Conservation (phyloP, 2,888 invertebrate species). For the Sepioteuthis lessoniana region DNA sequence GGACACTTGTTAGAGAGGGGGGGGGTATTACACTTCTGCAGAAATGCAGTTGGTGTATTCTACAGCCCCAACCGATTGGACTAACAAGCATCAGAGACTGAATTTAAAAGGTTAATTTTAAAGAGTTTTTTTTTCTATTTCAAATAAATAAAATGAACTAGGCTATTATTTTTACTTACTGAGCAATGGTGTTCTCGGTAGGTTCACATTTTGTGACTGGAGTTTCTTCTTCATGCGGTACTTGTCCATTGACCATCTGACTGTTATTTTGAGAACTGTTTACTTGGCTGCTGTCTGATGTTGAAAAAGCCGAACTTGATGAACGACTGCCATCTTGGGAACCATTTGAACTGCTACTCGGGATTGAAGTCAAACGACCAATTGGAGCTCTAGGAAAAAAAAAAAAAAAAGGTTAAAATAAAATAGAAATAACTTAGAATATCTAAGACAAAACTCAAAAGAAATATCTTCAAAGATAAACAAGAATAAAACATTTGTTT, state of each 20-base stretch:
- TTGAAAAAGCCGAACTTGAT: constrained; percentile 56
- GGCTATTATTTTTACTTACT: constrained; percentile 54
- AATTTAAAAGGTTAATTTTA: too few species aligned
- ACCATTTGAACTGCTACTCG: background rate
- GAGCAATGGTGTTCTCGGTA: constrained; percentile 63
- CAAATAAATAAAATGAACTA: too few species aligned
- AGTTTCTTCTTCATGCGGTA: constrained; percentile 63
- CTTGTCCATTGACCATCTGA: constrained; percentile 52
- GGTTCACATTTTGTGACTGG: constrained; percentile 54
- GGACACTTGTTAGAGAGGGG: too few species aligned
- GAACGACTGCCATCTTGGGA: constrained; percentile 51
- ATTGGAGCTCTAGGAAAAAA: background rate
- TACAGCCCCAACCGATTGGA: too few species aligned
- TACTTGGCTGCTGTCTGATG: constrained; percentile 55
- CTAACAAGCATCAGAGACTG: too few species aligned
- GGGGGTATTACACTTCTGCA: too few species aligned
- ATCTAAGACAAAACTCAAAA: too few species aligned
- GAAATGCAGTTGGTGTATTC: too few species aligned
- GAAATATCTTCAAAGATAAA: too few species aligned
- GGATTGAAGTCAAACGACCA: background rate
- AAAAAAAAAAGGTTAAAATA: background rate
- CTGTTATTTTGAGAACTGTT: constrained; percentile 57
- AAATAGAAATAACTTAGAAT: background rate
- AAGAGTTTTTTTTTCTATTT: too few species aligned
- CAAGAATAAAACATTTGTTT: too few species aligned